Evolutionary conservation across 2,797 vertebrate species (phyloP).

Genomic region (Lutjanus campechanus): DNA sequence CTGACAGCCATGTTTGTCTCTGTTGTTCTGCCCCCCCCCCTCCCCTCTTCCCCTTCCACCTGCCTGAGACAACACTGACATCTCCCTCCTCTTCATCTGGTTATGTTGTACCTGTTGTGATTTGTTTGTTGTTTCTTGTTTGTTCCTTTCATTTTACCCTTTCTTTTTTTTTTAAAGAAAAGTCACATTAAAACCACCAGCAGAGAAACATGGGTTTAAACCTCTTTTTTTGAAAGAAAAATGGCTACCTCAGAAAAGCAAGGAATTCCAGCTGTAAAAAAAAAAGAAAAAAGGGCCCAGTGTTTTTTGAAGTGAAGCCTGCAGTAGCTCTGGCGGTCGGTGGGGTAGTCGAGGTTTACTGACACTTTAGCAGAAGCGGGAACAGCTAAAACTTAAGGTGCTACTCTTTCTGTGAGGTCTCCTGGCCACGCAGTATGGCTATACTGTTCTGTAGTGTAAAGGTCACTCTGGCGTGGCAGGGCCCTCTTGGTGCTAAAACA

Average conservation of each 20-base stretch:
- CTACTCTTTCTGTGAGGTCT: slow-evolving; percentile 84
- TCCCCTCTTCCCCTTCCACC: slow-evolving; percentile 42
- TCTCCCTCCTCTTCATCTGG: slow-evolving; percentile 30
- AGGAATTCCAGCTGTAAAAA: slow-evolving; percentile 55
- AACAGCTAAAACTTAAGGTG: slow-evolving; percentile 71
- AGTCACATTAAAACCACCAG: slow-evolving; percentile 82
- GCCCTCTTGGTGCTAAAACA: slow-evolving; percentile 86
- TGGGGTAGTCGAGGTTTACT: slow-evolving; percentile 53
- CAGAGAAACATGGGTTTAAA: slow-evolving; percentile 85
- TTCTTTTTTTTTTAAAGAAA: slow-evolving; percentile 45
- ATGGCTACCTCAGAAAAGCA: slow-evolving; percentile 80
- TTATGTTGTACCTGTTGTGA: slow-evolving; percentile 58
- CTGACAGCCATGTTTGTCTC: slow-evolving; percentile 88
- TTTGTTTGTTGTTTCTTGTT: slow-evolving; percentile 70
- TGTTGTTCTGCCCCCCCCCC: slow-evolving; percentile 82
- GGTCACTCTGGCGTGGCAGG: slow-evolving; percentile 68
- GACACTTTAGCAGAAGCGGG: slow-evolving; percentile 71
- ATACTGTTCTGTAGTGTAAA: slow-evolving; percentile 70
- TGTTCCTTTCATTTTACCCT: slow-evolving; percentile 58
- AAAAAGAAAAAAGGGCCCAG: slow-evolving; percentile 36
- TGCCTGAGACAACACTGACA: slow-evolving; percentile 44
- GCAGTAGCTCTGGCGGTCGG: slow-evolving; percentile 43
- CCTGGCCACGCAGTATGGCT: slow-evolving; percentile 64
- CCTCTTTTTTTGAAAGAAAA: slow-evolving; percentile 81
- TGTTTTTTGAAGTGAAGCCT: slow-evolving; percentile 63